Conservation (phyloP, 2,888 invertebrate species). For the Sesia apiformis region DNA sequence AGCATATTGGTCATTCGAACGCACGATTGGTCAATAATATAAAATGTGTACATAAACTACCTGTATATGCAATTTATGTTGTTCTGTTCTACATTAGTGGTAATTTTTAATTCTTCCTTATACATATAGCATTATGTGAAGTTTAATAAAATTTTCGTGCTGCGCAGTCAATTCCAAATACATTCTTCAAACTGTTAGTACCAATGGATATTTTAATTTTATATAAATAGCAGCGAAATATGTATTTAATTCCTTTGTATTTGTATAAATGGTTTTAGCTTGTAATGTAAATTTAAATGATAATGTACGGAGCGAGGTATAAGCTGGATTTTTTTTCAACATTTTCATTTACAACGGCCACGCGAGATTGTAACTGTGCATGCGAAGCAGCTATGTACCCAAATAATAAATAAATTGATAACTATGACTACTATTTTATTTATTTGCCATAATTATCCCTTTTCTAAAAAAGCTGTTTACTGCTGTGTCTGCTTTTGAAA, state of each 20-base stretch:
- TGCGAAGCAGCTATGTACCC: constrained; percentile 44
- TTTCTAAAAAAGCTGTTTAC: too few relatives aligned
- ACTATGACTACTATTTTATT: neutral
- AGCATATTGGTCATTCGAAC: too few relatives aligned
- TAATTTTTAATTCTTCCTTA: too few relatives aligned
- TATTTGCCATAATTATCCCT: neutral
- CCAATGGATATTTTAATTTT: neutral
- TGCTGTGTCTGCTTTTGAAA: too few relatives aligned
- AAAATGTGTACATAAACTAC: too few relatives aligned
- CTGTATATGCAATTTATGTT: too few relatives aligned
- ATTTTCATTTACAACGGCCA: constrained; percentile 55
- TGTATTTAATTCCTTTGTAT: constrained; percentile 9
- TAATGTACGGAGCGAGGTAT: neutral
- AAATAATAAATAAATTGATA: constrained; percentile 48
- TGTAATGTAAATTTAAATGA: constrained; percentile 2
- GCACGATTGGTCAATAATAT: too few relatives aligned
- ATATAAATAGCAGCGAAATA: neutral
- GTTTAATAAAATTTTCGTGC: too few relatives aligned
- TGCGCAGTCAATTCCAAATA: too few relatives aligned
- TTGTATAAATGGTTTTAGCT: constrained; percentile 29
- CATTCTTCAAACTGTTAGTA: too few relatives aligned
- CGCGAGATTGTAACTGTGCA: constrained; percentile 31
- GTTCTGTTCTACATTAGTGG: too few relatives aligned
- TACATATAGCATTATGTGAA: too few relatives aligned
- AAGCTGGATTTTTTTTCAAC: constrained; percentile 21